A percentile compares a stretch with the other conserved stretches of the same genome.
These are phyloP conservation scores for Chelon labrosus DNA, from an alignment of 2,797 vertebrate species.

Conservation along the genomic window DNA sequence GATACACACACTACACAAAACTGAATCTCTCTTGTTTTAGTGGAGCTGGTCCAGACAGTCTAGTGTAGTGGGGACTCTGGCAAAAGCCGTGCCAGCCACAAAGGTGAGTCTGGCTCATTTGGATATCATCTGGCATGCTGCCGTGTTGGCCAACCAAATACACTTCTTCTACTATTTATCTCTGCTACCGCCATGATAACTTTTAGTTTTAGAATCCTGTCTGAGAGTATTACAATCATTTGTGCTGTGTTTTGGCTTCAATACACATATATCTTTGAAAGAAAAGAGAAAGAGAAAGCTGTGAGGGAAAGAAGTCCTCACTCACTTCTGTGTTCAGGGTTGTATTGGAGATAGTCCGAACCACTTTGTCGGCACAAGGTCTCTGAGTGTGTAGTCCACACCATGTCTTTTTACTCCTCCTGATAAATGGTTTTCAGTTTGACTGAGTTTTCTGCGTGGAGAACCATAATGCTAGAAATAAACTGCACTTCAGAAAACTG, in stretches of 20 bases:
- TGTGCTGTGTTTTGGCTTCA: neutral
- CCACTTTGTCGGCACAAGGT: conserved; percentile 48
- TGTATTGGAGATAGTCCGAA: conserved; percentile 43
- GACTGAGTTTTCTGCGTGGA: conserved; percentile 29
- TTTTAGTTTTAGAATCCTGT: neutral
- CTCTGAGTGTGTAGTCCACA: conserved; percentile 29
- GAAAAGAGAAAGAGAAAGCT: neutral
- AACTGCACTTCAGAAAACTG: conserved; percentile 19
- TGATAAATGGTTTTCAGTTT: conserved; percentile 61
- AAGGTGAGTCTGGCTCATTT: neutral
- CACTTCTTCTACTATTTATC: neutral
- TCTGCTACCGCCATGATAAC: neutral
- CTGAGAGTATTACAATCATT: neutral
- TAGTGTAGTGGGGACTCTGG: neutral
- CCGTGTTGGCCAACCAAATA: neutral
- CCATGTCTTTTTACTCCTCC: conserved; percentile 33
- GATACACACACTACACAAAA: neutral
- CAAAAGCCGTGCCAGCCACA: neutral
- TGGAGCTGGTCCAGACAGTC: neutral
- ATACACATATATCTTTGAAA: conserved; percentile 15
- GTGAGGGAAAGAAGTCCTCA: conserved; percentile 15
- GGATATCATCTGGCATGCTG: neutral
- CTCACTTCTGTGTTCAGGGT: conserved; percentile 8
- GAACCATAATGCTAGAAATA: conserved; percentile 18
- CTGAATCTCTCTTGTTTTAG: neutral